Base-by-base conservation (phyloP, 2,113 vertebrate genomes). In the Cephalopholis sonnerati region DNA sequence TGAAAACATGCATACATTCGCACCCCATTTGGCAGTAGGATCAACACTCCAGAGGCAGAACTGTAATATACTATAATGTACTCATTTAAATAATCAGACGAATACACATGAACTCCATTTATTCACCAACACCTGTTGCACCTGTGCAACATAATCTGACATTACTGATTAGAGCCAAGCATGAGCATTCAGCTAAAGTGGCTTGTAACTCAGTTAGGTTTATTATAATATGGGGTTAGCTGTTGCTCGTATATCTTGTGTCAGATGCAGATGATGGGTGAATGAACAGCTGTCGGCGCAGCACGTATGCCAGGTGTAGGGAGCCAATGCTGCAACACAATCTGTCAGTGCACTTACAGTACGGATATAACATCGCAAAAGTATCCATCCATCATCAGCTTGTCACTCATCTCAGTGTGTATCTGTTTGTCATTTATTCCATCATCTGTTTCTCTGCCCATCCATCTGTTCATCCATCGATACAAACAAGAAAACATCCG, bases 241-340 rank as follows among this genome's bases (percentile, higher is more conserved):
- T 62, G 68, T 25, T 12, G 77, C 83, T 84, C 74, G 4, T 81
- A 51, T 24, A 50, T 84, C 87, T 70, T 74, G 29, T 72, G 70
- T 79, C 70, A 69, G 41, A 18, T 70, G 61, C 61, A 89, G 62
- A 79, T 65, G 73, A 81, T 29, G 79, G 81, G 66, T 75, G 74
- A 82, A 7, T 29, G 67, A 88, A 85, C 85, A 89, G 85, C 86
- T 91, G 88, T 71, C 17, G 24, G 54, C 25, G 39, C 61, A 59
- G 75, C 76, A 29, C 11, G 3, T 4, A 1, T 1, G 24, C 69
- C 89, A 82, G 89, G 73, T 90, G 82, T 61, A 66, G 64, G 1
- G 39, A 69, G 10, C 57, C 66, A 64, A 4, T 27, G 77, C 61
- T 68, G 62, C 75, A 36, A 46, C 64, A 18, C 61, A 87, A 27